These are phyloP conservation scores for Tubulanus polymorphus DNA, from an alignment of 2,888 invertebrate species.

Conservation along the genomic window DNA sequence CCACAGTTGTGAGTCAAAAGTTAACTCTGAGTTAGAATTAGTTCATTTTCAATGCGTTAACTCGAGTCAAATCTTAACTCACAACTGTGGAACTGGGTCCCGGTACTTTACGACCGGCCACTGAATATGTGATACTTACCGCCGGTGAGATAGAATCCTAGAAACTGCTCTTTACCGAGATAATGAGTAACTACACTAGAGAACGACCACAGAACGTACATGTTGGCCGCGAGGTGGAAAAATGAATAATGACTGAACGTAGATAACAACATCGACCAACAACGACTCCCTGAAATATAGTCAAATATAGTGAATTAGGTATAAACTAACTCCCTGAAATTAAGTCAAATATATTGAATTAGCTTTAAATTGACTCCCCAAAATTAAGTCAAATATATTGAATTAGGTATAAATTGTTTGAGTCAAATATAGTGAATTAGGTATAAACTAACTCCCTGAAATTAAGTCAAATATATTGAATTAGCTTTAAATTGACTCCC, in stretches of 20 bases:
- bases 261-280: conserved; percentile 87
- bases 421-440: no score
- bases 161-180: conserved; percentile 86
- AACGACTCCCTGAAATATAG: conserved; percentile 63
- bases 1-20: not conserved
- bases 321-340: not conserved
- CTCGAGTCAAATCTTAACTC: conserved; percentile 11
- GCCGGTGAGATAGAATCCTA: conserved; percentile 82
- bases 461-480: no score
- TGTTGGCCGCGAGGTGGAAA: conserved; percentile 85
- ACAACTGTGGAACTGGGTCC: not conserved
- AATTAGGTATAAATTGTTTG: no score
- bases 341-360: no score
- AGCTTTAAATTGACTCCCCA: no score
- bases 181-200: conserved; percentile 65
- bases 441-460: no score
- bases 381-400: no score
- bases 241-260: conserved; percentile 88
- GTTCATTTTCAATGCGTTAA: no score
- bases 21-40: no score
- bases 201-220: conserved; percentile 81
- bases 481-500: no score
- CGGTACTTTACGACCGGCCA: no score
- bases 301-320: conserved; percentile 4
- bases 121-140: conserved; percentile 54